Percentiles rank a stretch among this genome's conserved stretches.
phyloP scores from a whole-genome alignment of 1,140 invertebrate species.

The Periplaneta americana region DNA sequence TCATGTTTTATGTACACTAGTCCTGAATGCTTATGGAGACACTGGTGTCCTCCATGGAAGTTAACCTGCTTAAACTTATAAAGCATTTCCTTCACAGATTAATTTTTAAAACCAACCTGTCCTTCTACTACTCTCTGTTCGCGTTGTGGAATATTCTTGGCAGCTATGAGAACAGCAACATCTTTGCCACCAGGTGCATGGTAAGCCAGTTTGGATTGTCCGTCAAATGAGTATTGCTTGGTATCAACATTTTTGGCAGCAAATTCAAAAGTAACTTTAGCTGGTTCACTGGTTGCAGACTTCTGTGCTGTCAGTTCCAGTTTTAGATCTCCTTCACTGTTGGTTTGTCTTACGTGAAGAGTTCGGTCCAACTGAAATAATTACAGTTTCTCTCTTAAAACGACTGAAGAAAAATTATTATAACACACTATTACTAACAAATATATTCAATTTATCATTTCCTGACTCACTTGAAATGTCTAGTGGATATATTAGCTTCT shows the following conservation, averaged over 20 bases:
- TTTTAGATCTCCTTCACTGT: conserved; percentile 3
- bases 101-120: neutral
- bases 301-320: neutral
- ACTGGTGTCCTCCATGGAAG: too few relatives aligned
- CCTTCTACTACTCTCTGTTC: conserved; percentile 1
- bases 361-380: conserved; percentile 1
- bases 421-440: too few relatives aligned
- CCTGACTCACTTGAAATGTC: too few relatives aligned
- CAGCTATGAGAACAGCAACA: neutral
- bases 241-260: conserved; percentile 22
- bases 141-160: neutral
- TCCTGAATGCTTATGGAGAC: too few relatives aligned
- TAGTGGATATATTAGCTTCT: too few relatives aligned
- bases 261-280: conserved; percentile 16
- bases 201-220: conserved; percentile 17
- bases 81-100: too few relatives aligned
- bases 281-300: conserved; percentile 3
- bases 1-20: too few relatives aligned
- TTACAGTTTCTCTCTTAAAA: too few relatives aligned
- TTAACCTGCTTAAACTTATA: too few relatives aligned
- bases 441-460: too few relatives aligned
- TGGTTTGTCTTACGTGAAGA: neutral
- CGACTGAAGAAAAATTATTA: too few relatives aligned
- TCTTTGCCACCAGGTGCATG: conserved; percentile 17
- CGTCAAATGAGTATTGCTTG: conserved; percentile 18